Evolutionary conservation across 2,113 vertebrate species (phyloP), one percentile per base, ranked within the genome.

Genomic region (Enhydra lutris): DNA sequence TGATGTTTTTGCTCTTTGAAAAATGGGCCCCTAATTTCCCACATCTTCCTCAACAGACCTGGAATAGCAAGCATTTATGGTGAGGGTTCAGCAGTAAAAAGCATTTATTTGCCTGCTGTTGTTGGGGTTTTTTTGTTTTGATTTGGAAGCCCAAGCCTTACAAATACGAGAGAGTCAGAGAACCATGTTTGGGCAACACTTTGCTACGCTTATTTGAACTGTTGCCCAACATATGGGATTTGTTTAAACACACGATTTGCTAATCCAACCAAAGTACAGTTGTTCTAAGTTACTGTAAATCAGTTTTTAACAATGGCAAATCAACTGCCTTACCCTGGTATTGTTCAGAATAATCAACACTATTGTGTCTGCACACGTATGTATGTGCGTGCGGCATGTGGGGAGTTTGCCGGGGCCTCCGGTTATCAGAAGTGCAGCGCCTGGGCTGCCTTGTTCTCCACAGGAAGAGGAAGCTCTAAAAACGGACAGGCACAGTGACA

Each of bases 181-280:
- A 95, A 74, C 80, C 71, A 92, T 89, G 67, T 89, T 14, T 18
- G 39, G 97, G 97, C 95, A 97, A 55, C 83, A 91, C 80, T 97
- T 71, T 65, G 45, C 95, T 82, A 94, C 82, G 80, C 11, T 26
- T 76, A 96, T 90, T 65, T 91, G 94, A 98, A 96, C 92, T 97
- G 88, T 80, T 93, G 98, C 97, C 96, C 82, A 89, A 94, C 97
- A 85, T 74, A 50, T 84, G 96, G 92, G 65, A 76, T 67, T 95
- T 94, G 90, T 97, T 98, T 94, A 96, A 97, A 97, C 73, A 94
- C 39, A 31, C 11, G 74, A 97, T 96, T 52, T 50, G 94, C 83
- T 89, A 94, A 97, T 80, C 79, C 97, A 74, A 97, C 96, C 47
- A 83, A 96, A 89, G 93, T 91, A 90, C 95, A 97, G 91, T 85